Percentiles rank a stretch among this genome's conserved stretches.
phyloP scores from a whole-genome alignment of 1,140 invertebrate species.

The Psix sp. region DNA sequence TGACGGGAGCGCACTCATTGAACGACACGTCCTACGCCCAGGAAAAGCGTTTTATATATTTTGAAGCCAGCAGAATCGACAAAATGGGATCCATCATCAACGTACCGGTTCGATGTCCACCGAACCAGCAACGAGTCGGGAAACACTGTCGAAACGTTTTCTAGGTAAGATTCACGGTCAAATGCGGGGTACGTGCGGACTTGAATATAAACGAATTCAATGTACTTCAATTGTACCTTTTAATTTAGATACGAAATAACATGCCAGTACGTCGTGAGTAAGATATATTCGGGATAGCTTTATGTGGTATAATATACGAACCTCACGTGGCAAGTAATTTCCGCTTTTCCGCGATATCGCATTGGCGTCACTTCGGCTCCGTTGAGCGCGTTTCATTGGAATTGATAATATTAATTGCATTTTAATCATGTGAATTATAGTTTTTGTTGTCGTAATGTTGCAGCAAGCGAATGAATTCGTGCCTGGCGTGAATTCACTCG shows the following conservation, averaged over 20 bases:
- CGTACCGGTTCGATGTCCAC: slow-evolving; percentile 66
- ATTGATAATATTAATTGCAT: slow-evolving; percentile 44
- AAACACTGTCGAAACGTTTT: slow-evolving; percentile 67
- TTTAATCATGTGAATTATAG: slow-evolving; percentile 26
- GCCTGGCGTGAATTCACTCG: background rate
- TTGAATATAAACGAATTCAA: slow-evolving; percentile 27
- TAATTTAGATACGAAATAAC: slow-evolving; percentile 46
- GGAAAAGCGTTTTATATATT: slow-evolving; percentile 57
- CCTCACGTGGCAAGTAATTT: slow-evolving; percentile 55
- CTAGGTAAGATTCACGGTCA: slow-evolving; percentile 48
- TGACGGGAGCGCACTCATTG: slow-evolving; percentile 6
- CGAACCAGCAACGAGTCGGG: slow-evolving; percentile 60
- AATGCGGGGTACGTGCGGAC: no score
- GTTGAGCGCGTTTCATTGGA: slow-evolving; percentile 29
- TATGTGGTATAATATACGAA: slow-evolving; percentile 38
- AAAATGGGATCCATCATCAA: slow-evolving; percentile 67
- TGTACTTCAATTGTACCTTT: slow-evolving; percentile 17
- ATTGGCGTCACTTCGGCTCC: slow-evolving; percentile 24
- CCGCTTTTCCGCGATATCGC: slow-evolving; percentile 40
- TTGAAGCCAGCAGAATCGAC: slow-evolving; percentile 41
- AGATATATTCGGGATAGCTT: slow-evolving; percentile 47
- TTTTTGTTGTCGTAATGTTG: slow-evolving; percentile 5
- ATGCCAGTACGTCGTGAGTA: slow-evolving; percentile 26
- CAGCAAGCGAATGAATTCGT: background rate
- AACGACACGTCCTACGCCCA: slow-evolving; percentile 6